Conservation (phyloP, 1,140 invertebrate species). For the Pomacea maculata region DNA sequence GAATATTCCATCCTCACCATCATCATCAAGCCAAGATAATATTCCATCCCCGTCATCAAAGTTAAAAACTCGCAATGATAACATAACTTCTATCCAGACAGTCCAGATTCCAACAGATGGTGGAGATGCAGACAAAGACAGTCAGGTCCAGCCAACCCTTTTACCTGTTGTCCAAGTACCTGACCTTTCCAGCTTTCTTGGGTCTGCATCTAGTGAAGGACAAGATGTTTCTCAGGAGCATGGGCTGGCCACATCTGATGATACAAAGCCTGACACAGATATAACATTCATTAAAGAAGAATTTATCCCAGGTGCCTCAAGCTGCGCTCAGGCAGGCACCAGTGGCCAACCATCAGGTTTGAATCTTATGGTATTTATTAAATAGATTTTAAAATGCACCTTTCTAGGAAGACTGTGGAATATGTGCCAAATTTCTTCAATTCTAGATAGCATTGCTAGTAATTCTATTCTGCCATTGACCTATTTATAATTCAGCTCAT, state of each 20-base stretch:
- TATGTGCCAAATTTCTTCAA: no score
- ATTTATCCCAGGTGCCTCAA: constrained; percentile 15
- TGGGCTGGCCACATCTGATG: background rate
- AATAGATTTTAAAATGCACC: no score
- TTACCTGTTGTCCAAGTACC: constrained; percentile 8
- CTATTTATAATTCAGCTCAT: no score
- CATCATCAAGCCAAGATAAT: constrained; percentile 24
- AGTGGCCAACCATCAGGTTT: constrained; percentile 18
- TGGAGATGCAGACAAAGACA: constrained; percentile 6
- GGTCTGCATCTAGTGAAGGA: constrained; percentile 10
- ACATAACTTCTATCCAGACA: constrained; percentile 7
- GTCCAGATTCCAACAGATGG: constrained; percentile 3
- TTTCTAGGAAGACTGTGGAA: no score
- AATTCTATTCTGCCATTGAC: no score
- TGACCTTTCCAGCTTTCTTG: constrained; percentile 17
- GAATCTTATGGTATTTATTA: no score
- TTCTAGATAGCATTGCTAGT: no score
- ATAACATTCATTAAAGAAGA: constrained; percentile 23
- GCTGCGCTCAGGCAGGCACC: constrained; percentile 20
- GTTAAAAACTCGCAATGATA: constrained; percentile 11
- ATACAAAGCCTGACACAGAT: constrained; percentile 21
- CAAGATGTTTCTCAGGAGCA: constrained; percentile 17
- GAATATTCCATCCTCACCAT: constrained; percentile 19
- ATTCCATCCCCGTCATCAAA: constrained; percentile 23
- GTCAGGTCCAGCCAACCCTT: background rate